Evolutionary conservation across 2,113 vertebrate genomes (phyloP), one percentile per base, ranked within the genome.

Genomic region (Aptenodytes forsteri): DNA sequence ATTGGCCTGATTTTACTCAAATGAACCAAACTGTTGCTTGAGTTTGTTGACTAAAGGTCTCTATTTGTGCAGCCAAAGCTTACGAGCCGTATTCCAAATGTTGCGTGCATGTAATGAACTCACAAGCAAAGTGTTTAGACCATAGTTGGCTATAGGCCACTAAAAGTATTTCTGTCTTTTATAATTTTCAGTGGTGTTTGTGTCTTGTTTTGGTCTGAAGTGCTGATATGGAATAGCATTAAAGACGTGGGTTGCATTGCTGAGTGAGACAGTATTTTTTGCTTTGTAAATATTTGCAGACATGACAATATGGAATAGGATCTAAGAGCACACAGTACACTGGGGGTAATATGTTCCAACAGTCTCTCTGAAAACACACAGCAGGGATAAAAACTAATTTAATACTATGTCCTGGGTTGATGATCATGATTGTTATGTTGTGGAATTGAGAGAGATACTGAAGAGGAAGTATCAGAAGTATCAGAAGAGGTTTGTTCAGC

Each of bases 131-230:
- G 58, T 55, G 83, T 89, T 96, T 92, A 91, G 72, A 82, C 71
- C 83, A 30, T 13, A 87, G 42, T 20, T 96, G 90, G 92, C 94
- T 89, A 19, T 61, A 91, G 40, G 93, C 94, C 95, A 93, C 61
- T 76, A 16, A 11, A 84, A 89, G 81, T 96, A 66, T 92, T 95
- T 92, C 50, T 81, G 79, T 90, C 79, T 96, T 93, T 89, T 47
- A 30, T 67, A 71, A 42, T 94, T 91, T 22, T 3, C 82, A 59
- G 59, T 92, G 67, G 16, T 93, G 49, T 49, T 95, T 93, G 62
- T 89, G 26, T 73, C 46, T 94, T 94, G 83, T 85, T 96, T 96
- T 93, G 70, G 84, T 97, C 46, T 95, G 87, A 91, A 87, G 87
- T 2, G 6, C 65, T 91, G 91, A 93, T 94, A 90, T 15, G 64